Conservation (phyloP, 2,888 invertebrate genomes). For the Notodonta ziczac region DNA sequence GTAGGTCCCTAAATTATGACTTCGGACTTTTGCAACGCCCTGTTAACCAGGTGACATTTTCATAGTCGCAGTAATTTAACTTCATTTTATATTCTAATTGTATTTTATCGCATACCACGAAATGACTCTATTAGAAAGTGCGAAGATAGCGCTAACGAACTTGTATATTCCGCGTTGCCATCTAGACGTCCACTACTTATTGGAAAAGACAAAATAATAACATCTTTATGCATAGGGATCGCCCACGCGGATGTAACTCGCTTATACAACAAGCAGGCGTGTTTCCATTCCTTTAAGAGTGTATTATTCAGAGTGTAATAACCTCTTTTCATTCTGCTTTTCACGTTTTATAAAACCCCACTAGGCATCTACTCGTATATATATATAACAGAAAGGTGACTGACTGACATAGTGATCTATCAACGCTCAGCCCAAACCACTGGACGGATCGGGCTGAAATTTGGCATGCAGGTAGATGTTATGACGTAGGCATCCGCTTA, state of each 20-base stretch:
- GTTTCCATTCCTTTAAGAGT: conserved; percentile 55
- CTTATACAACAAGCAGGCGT: conserved; percentile 67
- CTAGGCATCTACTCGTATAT: too few species aligned
- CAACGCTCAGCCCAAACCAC: too few species aligned
- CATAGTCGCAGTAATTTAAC: conserved; percentile 35
- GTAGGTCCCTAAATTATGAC: too few species aligned
- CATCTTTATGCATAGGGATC: conserved; percentile 63
- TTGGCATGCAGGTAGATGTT: too few species aligned
- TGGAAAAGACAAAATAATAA: conserved; percentile 60
- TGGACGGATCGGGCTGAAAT: too few species aligned
- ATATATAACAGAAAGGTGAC: too few species aligned
- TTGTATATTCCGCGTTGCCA: conserved; percentile 46
- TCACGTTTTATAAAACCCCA: too few species aligned
- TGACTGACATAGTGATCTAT: too few species aligned
- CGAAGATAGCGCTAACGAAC: conserved; percentile 67
- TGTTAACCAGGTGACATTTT: conserved; percentile 23
- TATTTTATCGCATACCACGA: conserved; percentile 51
- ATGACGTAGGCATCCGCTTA: too few species aligned
- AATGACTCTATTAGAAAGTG: conserved; percentile 63
- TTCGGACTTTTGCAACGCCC: too few species aligned
- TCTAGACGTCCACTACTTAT: conserved; percentile 48
- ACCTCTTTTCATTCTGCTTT: too few species aligned
- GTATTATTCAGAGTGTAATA: too few species aligned
- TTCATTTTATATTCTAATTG: conserved; percentile 55
- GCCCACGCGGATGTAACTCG: conserved; percentile 63